Base-by-base conservation (phyloP, 1,140 invertebrate species). In the Gonatopus flavifemur region DNA sequence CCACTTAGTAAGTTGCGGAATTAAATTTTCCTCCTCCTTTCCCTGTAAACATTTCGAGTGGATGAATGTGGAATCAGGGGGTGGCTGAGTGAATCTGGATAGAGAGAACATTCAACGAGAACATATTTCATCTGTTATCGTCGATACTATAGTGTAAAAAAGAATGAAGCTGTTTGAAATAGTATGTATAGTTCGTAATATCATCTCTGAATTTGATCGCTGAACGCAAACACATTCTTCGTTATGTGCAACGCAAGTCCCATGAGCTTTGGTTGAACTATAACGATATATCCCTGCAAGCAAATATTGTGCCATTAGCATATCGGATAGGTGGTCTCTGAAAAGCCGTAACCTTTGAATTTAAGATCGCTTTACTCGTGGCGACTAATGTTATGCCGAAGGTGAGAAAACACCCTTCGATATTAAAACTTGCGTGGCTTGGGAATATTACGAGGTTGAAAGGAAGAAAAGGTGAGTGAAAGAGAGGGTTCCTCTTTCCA, bases 341-440 rank as follows among this genome's bases (percentile, higher is more conserved):
- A 56, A 52, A 56, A 59, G 45, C 56, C 52, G 56, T 62, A 48
- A 66, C 63, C 66, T 72, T 70, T 70, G 73, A 70, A 70, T 69
- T 68, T 62, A 64, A 73, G 72, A 62, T 37, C 40, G n/a, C n/a
- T n/a, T n/a, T n/a, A n/a, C n/a, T n/a, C n/a, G n/a, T 46, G 49
- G 50, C 57, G 54, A 37, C 52, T 70, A 63, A 67, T 66, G 66
- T 68, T 67, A 64, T 63, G 56, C 57, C 42, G 57, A 64, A 72
- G 64, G 69, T 73, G 68, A 72, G 69, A 73, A 72, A 74, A 72
- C 72, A 72, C 68, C 69, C 69, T 69, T 70, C 68, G 67, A 74
- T 73, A 73, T 74, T 73, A 73, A 71, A 72, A 74, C 62, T 74
- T 69, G 68, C 67, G 68, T 73, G 72, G 69, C 62, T 64, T 55